Evolutionary conservation across 2,797 vertebrate species (phyloP).

Genomic region (Trachops cirrhosus): DNA sequence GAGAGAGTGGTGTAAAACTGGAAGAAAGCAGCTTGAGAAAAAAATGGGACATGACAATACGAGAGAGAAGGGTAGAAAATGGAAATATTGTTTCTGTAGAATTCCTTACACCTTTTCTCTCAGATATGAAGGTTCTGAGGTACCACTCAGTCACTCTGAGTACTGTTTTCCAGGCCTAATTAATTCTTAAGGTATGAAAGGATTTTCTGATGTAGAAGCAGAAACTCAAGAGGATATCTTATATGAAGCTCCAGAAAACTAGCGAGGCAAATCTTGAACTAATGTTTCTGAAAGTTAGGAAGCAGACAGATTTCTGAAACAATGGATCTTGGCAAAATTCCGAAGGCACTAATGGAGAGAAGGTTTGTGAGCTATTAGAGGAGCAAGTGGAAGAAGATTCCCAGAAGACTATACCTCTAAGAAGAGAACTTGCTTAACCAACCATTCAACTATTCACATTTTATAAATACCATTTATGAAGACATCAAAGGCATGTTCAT

Average conservation of each 20-base stretch:
- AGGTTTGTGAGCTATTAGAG: neutral
- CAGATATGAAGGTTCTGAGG: neutral
- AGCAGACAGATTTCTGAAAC: neutral
- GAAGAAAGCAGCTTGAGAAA: neutral
- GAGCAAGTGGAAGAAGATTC: neutral
- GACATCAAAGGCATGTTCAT: neutral
- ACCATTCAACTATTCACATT: neutral
- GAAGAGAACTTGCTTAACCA: neutral
- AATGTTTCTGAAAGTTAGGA: neutral
- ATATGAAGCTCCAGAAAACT: neutral
- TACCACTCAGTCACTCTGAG: neutral
- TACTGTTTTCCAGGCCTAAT: neutral
- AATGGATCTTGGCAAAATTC: neutral
- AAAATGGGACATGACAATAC: neutral
- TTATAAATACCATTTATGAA: slow-evolving; percentile 3
- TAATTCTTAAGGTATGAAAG: neutral
- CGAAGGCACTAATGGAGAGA: neutral
- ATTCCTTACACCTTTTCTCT: neutral
- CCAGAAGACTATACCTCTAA: neutral
- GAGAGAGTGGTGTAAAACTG: neutral
- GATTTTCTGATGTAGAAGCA: neutral
- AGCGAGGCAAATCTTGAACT: neutral
- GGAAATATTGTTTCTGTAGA: neutral
- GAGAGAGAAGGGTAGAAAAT: neutral
- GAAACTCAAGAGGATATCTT: neutral